Conservation (phyloP, 2,888 invertebrate species). For the Molorchus minor region DNA sequence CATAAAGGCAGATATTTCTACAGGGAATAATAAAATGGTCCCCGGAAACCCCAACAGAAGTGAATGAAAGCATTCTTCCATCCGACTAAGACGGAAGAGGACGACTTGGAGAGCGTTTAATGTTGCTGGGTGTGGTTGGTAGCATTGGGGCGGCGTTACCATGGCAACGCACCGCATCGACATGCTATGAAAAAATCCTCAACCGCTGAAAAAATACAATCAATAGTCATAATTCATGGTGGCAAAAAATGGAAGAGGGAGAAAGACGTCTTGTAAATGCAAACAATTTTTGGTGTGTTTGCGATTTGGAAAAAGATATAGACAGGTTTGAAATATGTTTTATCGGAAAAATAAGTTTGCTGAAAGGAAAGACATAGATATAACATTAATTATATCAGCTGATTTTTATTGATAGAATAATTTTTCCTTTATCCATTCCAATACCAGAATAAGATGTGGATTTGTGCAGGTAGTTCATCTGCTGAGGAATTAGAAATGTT, state of each 20-base stretch:
- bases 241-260: constrained; percentile 31
- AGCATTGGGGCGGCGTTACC: constrained; percentile 58
- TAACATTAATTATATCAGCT: no score
- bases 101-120: constrained; percentile 48
- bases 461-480: no score
- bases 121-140: constrained; percentile 53
- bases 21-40: constrained; percentile 25
- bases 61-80: constrained; percentile 17
- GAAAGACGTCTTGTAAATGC: background rate
- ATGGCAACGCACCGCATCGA: constrained; percentile 58
- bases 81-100: constrained; percentile 35
- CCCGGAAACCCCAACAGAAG: constrained; percentile 13
- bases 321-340: no score
- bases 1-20: no score
- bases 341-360: no score
- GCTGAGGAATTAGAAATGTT: no score
- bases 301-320: no score
- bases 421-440: no score
- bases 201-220: constrained; percentile 56
- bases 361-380: no score
- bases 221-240: constrained; percentile 56
- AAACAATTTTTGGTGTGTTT: no score
- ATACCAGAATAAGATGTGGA: no score
- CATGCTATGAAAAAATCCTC: constrained; percentile 60
- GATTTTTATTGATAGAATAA: no score